Conservation (phyloP, 2,113 vertebrate species). For the Solea solea region DNA sequence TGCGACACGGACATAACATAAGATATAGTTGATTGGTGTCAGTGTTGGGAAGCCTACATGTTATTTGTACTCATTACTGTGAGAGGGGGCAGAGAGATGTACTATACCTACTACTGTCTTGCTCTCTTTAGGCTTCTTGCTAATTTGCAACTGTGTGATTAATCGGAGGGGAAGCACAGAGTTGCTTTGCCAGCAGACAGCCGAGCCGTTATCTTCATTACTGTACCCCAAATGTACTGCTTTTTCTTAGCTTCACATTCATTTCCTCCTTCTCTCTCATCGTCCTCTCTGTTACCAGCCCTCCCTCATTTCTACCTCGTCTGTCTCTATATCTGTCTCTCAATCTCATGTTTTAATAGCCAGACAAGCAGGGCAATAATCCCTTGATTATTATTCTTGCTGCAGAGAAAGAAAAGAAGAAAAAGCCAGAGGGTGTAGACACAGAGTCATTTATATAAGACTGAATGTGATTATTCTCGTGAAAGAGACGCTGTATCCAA, state of each 20-base stretch:
- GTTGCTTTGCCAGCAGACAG: constrained; percentile 28
- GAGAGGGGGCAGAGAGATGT: constrained; percentile 12
- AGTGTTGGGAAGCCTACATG: constrained; percentile 32
- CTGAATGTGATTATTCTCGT: constrained; percentile 60
- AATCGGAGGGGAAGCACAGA: constrained; percentile 53
- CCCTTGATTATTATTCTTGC: constrained; percentile 59
- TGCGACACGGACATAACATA: constrained; percentile 40
- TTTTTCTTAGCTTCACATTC: constrained; percentile 38
- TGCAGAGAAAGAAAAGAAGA: constrained; percentile 21
- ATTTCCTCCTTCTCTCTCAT: constrained; percentile 35
- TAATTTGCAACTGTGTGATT: constrained; percentile 66
- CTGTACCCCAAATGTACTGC: constrained; percentile 48
- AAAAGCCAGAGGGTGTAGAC: constrained; percentile 29
- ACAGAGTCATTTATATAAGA: constrained; percentile 51
- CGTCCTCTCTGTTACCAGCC: constrained; percentile 27
- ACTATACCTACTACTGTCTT: constrained; percentile 9
- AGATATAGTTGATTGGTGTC: constrained; percentile 32
- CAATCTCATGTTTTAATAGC: constrained; percentile 61
- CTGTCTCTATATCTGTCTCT: constrained; percentile 46
- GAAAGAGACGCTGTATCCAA: constrained; percentile 29
- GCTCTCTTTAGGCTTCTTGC: constrained; percentile 28
- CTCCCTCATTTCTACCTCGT: neutral
- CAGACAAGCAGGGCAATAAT: constrained; percentile 61
- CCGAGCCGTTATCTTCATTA: constrained; percentile 67
- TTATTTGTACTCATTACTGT: constrained; percentile 63